Evolutionary conservation across 2,113 vertebrate species (phyloP), one percentile per base, ranked within the genome.

Genomic region (Silurus glanis): DNA sequence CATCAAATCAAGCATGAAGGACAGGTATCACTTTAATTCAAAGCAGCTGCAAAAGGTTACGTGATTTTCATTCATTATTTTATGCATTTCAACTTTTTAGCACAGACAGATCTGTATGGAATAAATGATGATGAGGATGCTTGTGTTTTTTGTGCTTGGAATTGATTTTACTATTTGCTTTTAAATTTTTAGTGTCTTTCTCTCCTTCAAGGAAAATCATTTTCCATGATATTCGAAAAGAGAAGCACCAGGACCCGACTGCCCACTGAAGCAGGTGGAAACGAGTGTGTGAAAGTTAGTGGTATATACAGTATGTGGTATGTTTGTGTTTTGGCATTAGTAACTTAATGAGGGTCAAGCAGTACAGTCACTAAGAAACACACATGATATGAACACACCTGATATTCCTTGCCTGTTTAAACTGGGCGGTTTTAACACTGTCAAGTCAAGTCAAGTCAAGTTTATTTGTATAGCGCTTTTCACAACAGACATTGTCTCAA

Each of bases 211-310:
- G 97, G 97, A 53, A 99, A 98, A 92, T 96, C 97, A 2, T 95
- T 98, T 88, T 95, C 96, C 9, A 98, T 99, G 97, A 97, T 99
- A 95, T 99, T 98, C 96, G 97, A 99, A 92, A 99, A 98, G 95
- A 97, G 96, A 93, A 99, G 97, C 93, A 99, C 97, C 89, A 96
- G 98, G 91, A 99, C 98, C 85, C 96, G 97, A 94, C 93, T 99
- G 90, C 98, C 97, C 86, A 96, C 97, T 91, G 97, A 99, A 94
- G 97, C 97, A 95, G 97, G 98, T 99, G 91, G 90, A n/a, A 45
- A 64, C 25, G 17, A 66, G 64, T 5, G 62, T 67, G 19, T 21
- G 61, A 37, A 37, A 37, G 37, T 2, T 37, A 37, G n/a, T 16
- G 51, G 37, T 37, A 37, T 37, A 37, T 37, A 37, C 2, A 37